These are phyloP conservation scores for Rotaria sp. DNA, from an alignment of 2,888 invertebrate species.

Conservation along the genomic window DNA sequence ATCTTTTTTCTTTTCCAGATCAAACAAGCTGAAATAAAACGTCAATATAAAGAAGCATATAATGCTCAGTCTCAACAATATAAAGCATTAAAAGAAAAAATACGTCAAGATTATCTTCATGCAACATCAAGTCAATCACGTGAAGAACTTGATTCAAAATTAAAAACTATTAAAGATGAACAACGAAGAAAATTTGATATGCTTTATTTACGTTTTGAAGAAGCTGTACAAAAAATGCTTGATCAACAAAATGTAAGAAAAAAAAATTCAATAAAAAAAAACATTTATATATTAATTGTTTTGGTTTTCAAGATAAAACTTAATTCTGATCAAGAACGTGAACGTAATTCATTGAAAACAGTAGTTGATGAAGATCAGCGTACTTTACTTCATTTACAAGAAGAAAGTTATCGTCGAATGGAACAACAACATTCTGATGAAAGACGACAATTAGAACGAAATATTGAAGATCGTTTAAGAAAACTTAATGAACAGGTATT, in stretches of 20 bases:
- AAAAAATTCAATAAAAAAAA: slow-evolving; percentile 6
- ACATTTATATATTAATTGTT: background rate
- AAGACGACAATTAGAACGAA: background rate
- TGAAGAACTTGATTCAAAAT: slow-evolving; percentile 22
- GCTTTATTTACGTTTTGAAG: slow-evolving; percentile 37
- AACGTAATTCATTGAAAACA: background rate
- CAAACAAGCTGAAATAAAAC: slow-evolving; percentile 38
- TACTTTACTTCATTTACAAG: background rate
- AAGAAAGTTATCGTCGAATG: slow-evolving; percentile 17
- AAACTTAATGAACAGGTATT: slow-evolving; percentile 20
- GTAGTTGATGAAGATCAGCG: background rate
- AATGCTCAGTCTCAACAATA: slow-evolving; percentile 36
- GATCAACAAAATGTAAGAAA: slow-evolving; percentile 39
- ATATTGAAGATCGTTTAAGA: background rate
- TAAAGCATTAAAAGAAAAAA: slow-evolving; percentile 36
- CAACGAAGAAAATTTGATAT: slow-evolving; percentile 39
- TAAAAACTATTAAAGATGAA: slow-evolving; percentile 38
- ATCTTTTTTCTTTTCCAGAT: background rate
- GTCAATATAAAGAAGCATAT: slow-evolving; percentile 38
- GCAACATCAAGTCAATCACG: background rate
- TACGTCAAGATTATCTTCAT: slow-evolving; percentile 33
- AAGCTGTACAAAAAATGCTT: slow-evolving; percentile 33
- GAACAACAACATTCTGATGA: slow-evolving; percentile 12
- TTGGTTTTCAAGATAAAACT: background rate
- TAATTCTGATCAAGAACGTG: slow-evolving; percentile 23